Base-by-base conservation (phyloP, 2,113 vertebrate genomes). In the Ageneiosus marmoratus region DNA sequence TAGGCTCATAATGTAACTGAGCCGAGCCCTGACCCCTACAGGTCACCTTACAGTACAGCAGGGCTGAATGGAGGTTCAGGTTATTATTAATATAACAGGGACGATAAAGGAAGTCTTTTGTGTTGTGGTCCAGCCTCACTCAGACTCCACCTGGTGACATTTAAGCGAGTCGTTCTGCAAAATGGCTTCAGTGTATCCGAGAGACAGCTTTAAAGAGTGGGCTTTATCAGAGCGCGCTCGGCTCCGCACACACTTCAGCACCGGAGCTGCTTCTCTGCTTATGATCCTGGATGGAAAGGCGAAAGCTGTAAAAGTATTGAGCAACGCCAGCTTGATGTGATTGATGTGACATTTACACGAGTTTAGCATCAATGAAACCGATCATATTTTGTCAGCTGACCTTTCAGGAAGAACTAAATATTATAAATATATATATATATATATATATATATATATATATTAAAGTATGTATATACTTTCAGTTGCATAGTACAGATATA, bases 111-210 rank as follows among this genome's bases (percentile, higher is more conserved):
- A 55, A 41, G 20, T 22, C 29, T 55, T n/a, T 22, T 72, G 24
- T 78, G 46, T n/a, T 13, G 8, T 12, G 55, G n/a, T 20, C 24
- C 41, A 41, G 76, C 20, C 65, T 56, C 80, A 22, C 11, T 63
- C 12, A 50, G 41, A 81, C 29, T 53, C 20, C 2, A 53, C 27
- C 65, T 34, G 74, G 16, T 87, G 78, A 79, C 37, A 82, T 80
- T 79, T 75, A 60, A 63, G 22, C 44, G 7, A 32, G 58, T 50
- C 72, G 44, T 50, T 37, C 32, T 87, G 60, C 69, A 73, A 51
- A 86, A 81, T 50, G 55, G 74, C 55, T 2, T 79, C 56, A 24
- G 32, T n/a, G 60, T 60, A 48, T 77, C 62, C 56, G 63, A 37
- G 84, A 79, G 67, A 81, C 16, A 4, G 63, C 37, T 41, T 41